Conservation (phyloP, 2,113 vertebrate genomes). For the Xenus cinereus region DNA sequence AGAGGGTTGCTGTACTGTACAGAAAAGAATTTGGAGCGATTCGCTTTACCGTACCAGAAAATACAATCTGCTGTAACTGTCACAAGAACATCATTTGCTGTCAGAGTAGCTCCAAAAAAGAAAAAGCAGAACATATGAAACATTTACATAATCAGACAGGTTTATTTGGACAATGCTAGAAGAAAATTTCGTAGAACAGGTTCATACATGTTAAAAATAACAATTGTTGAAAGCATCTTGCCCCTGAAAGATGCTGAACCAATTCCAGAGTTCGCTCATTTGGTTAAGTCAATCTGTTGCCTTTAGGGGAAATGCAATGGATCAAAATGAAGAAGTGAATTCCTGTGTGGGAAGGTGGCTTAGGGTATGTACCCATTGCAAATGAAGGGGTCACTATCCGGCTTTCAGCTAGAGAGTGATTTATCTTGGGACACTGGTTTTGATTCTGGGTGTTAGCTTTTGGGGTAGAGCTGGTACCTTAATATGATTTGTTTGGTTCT, state of each 20-base stretch:
- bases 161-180: constrained; percentile 10
- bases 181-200: not conserved
- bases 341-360: not conserved
- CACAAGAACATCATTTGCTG: not conserved
- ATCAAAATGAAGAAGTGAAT: not conserved
- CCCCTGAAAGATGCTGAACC: not conserved
- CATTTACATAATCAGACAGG: not conserved
- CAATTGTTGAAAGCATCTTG: not conserved
- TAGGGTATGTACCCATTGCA: not conserved
- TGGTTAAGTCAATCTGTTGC: not conserved
- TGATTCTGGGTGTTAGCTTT: not conserved
- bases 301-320: not conserved
- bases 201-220: constrained; percentile 35
- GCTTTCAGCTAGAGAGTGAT: not conserved
- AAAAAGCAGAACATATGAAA: not conserved
- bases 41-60: constrained; percentile 6
- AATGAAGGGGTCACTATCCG: not conserved
- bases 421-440: not conserved
- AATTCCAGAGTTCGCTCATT: not conserved
- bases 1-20: not conserved
- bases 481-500: not conserved
- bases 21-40: not conserved
- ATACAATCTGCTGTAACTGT: constrained; percentile 31
- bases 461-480: not conserved
- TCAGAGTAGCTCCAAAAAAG: not conserved